Percentiles rank a stretch among this genome's conserved stretches.
Conservation (phyloP, 2,888 invertebrate genomes). For the Tipula unca region DNA sequence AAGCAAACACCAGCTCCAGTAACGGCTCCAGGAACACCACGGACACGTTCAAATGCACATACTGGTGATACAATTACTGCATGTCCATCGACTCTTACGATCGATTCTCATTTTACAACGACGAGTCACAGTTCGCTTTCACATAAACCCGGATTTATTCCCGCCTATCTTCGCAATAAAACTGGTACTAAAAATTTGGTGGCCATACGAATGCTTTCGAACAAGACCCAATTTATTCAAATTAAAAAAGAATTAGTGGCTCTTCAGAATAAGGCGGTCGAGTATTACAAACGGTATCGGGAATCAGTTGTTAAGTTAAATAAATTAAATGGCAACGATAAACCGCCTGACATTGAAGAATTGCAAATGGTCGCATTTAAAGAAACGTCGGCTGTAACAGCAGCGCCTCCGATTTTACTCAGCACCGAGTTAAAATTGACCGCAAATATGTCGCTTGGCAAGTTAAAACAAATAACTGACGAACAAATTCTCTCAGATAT, state of each 20-base stretch:
- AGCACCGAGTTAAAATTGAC: background rate
- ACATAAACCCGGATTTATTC: conserved; percentile 21
- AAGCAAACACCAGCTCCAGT: background rate
- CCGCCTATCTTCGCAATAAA: conserved; percentile 16
- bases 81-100: background rate
- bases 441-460: background rate
- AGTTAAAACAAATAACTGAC: background rate
- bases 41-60: background rate
- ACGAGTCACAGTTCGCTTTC: background rate
- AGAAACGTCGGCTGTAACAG: background rate
- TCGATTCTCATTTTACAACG: background rate
- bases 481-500: background rate
- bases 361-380: conserved; percentile 20
- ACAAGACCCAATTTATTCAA: background rate
- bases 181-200: background rate
- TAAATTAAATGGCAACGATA: conserved; percentile 21
- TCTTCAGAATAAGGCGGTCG: background rate
- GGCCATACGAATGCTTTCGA: background rate
- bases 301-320: conserved; percentile 22
- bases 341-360: conserved; percentile 20
- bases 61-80: background rate
- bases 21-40: background rate
- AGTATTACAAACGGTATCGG: conserved; percentile 21
- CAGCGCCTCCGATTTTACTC: background rate
- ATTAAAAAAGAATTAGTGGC: background rate